Evolutionary conservation across 2,113 vertebrate genomes (phyloP).

Genomic region (Sylvia atricapilla): DNA sequence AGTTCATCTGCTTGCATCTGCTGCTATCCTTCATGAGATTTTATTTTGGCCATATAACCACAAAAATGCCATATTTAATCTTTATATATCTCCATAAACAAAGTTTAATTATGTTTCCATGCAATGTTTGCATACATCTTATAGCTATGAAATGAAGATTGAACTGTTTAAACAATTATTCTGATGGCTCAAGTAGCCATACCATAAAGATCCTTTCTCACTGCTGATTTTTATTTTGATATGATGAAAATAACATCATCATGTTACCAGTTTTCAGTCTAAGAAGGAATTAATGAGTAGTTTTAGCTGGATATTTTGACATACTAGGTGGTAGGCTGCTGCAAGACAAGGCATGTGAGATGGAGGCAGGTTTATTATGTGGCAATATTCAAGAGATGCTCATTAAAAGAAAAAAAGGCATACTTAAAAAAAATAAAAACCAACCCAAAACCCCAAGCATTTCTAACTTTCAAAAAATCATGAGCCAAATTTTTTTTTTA

Average conservation of each 20-base stretch:
- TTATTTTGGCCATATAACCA: not conserved
- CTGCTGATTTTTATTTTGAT: not conserved
- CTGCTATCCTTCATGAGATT: not conserved
- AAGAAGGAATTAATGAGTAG: not conserved
- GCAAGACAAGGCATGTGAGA: not conserved
- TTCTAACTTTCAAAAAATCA: not conserved
- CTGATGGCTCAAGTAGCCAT: not conserved
- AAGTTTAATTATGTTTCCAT: not conserved
- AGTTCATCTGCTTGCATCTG: not conserved
- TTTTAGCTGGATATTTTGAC: not conserved
- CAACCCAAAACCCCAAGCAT: fast-evolving
- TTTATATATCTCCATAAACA: not conserved
- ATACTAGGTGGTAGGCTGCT: not conserved
- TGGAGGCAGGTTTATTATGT: not conserved
- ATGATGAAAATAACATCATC: not conserved
- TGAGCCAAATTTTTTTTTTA: not conserved
- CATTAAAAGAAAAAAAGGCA: not conserved
- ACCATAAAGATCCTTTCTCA: not conserved
- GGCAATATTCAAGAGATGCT: not conserved
- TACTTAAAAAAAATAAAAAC: not conserved
- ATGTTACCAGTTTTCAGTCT: not conserved
- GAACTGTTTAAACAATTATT: not conserved
- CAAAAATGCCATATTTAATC: not conserved
- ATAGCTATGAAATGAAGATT: not conserved
- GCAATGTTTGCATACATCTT: not conserved